Evolutionary conservation across 2,113 vertebrate species (phyloP).

Genomic region (Hystrix cristata): DNA sequence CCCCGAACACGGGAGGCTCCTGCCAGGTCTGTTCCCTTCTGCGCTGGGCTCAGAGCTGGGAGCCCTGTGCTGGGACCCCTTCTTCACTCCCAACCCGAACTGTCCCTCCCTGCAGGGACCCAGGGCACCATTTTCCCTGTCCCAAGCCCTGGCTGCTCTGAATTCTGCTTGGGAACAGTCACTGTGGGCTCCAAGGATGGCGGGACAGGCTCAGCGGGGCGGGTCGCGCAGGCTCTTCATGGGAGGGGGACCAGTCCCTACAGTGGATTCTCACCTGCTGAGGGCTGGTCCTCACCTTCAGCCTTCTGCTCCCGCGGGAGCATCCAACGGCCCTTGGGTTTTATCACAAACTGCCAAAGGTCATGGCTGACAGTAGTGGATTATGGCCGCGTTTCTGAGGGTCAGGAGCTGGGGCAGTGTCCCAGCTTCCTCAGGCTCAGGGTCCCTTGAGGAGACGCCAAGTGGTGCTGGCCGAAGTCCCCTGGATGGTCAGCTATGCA

Average conservation of each 20-base stretch:
- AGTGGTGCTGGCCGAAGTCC: background rate
- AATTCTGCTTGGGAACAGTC: background rate
- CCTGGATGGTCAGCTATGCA: too few relatives aligned
- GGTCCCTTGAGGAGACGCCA: background rate
- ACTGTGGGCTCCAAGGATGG: background rate
- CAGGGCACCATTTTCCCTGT: background rate
- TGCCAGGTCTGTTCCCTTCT: background rate
- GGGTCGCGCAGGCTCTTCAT: background rate
- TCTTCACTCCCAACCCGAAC: too few relatives aligned
- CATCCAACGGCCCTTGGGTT: background rate
- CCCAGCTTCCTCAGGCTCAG: background rate
- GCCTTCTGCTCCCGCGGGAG: background rate
- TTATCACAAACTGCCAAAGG: background rate
- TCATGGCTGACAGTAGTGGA: background rate
- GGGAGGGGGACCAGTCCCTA: background rate
- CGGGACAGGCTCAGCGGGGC: background rate
- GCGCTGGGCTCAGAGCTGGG: background rate
- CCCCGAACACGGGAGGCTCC: background rate
- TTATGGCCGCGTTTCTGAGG: background rate
- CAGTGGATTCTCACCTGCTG: background rate
- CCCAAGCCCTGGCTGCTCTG: background rate
- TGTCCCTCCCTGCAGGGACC: background rate
- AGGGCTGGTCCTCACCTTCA: background rate
- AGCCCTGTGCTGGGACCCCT: too few relatives aligned
- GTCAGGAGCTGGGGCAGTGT: background rate